A percentile compares a stretch with the other conserved stretches of the same genome.
Conservation (phyloP, 2,113 vertebrate species). For the Carassius auratus region DNA sequence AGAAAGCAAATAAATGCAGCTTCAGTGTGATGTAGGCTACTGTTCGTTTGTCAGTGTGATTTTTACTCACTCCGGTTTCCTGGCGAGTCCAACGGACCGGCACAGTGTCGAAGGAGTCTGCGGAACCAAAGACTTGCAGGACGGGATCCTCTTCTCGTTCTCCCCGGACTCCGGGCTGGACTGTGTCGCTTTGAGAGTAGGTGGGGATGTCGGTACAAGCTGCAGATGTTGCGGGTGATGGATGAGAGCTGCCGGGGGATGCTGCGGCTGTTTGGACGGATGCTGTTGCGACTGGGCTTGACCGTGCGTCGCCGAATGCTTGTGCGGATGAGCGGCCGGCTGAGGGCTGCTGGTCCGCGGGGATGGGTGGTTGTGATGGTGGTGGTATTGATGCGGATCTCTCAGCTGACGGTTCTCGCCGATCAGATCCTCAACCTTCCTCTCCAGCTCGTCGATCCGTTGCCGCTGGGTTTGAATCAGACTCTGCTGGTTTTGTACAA, state of each 20-base stretch:
- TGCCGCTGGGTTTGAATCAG: slow-evolving; percentile 96
- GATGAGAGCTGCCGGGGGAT: slow-evolving; percentile 62
- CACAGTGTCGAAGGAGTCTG: slow-evolving; percentile 87
- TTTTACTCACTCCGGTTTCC: slow-evolving; percentile 90
- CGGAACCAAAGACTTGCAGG: slow-evolving; percentile 84
- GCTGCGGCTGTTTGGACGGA: slow-evolving; percentile 63
- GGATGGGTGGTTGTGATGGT: slow-evolving; percentile 61
- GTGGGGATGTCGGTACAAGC: slow-evolving; percentile 76
- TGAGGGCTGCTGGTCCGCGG: slow-evolving; percentile 72
- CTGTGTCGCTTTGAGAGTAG: slow-evolving; percentile 68
- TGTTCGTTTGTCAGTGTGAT: background rate
- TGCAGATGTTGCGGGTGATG: slow-evolving; percentile 79
- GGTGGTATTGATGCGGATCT: slow-evolving; percentile 80
- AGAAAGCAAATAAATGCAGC: slow-evolving; percentile 16
- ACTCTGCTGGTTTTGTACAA: slow-evolving; percentile 97
- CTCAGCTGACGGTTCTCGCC: slow-evolving; percentile 91
- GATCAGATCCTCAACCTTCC: slow-evolving; percentile 92
- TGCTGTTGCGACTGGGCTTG: slow-evolving; percentile 67
- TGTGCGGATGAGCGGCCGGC: slow-evolving; percentile 69
- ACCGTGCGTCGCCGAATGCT: slow-evolving; percentile 63
- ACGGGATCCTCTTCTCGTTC: slow-evolving; percentile 75
- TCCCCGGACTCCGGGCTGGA: slow-evolving; percentile 67
- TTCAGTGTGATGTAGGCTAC: background rate
- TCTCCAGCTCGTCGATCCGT: slow-evolving; percentile 94
- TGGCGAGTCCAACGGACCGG: slow-evolving; percentile 86